Conservation (phyloP, 2,113 vertebrate genomes). For the Eleginops maclovinus region DNA sequence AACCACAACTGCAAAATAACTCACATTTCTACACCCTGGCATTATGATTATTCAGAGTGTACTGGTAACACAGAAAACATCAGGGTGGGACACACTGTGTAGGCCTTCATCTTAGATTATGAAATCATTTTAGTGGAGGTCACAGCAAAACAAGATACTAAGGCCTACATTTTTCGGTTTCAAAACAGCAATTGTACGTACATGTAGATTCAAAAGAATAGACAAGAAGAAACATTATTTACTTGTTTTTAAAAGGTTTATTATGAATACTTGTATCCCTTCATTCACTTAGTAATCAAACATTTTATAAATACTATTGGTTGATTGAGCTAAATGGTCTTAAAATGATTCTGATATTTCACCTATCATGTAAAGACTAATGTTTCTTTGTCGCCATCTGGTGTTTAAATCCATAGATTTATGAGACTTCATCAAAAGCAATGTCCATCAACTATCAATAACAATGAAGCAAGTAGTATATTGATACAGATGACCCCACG, state of each 20-base stretch:
- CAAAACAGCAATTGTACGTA: not conserved
- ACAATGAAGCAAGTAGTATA: not conserved
- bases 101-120: not conserved
- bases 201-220: not conserved
- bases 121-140: not conserved
- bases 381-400: slow-evolving; percentile 20
- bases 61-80: slow-evolving; percentile 35
- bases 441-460: not conserved
- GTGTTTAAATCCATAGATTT: not conserved
- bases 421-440: not conserved
- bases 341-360: not conserved
- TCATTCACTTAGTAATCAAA: not conserved
- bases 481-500: too few species aligned
- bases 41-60: slow-evolving; percentile 18
- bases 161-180: not conserved
- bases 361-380: not conserved
- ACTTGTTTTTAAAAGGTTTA: too few species aligned
- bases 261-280: not conserved
- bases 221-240: not conserved
- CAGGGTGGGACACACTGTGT: not conserved
- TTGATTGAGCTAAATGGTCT: not conserved
- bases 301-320: not conserved
- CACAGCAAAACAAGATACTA: not conserved
- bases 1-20: slow-evolving; percentile 49
- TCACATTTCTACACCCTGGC: slow-evolving; percentile 27